Base-by-base conservation (phyloP, 1,140 invertebrate species). In the Eumaeus atala region DNA sequence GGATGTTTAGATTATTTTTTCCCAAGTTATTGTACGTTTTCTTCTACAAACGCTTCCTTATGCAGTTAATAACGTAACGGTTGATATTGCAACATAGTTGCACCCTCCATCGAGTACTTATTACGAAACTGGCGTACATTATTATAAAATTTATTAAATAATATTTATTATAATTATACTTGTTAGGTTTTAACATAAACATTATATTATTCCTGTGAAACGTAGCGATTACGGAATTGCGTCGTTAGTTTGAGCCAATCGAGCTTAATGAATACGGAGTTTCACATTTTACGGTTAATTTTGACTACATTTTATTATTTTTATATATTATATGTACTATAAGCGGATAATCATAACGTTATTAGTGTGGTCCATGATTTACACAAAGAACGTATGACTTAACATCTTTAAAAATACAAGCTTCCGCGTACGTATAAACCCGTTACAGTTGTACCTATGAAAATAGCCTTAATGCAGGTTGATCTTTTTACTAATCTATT, bases 11-110 rank as follows among this genome's bases (percentile, higher is more conserved):
- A 44, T 16, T 44, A 44, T n/a, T 44, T 44, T 44, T 44, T 44
- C 17, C 40, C 16, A 44, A 44, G 40, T 44, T 44, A 40, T 40
- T 40, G 12, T 40, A 40, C 12, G 17, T 44, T 44, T 44, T 44
- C 40, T 44, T 16, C 16, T 17, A 44, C 9, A 44, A 44, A 44
- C 21, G 21, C 21, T 3, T 44, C 16, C 40, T 44, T 44, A 14
- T 44, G 40, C 40, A 44, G 16, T 11, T 44, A 44, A 16, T 44
- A 16, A 44, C 14, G 17, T 44, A 44, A 44, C 40, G 40, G 40
- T 17, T 9, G 7, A 9, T 44, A 17, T 9, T 16, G 40, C 40
- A 44, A 44, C 40, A 16, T 16, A 16, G 40, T 44, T 44, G 40
- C 40, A 14, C 14, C 40, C 14, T 17, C 8, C 12, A 40, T 8